Conservation (phyloP, 2,797 vertebrate genomes). For the Gobionotothen gibberifrons region DNA sequence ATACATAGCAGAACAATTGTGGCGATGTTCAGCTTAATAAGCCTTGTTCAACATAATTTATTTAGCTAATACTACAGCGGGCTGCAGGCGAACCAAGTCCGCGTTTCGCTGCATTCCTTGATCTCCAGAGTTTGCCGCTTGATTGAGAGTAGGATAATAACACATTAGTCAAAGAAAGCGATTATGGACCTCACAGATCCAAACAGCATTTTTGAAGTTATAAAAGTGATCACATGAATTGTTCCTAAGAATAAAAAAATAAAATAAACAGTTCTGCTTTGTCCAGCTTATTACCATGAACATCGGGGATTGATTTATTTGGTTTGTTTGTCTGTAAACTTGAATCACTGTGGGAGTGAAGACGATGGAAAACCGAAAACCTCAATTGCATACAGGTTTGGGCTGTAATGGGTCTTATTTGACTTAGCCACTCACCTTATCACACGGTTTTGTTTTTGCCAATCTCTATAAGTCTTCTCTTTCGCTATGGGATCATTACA, state of each 20-base stretch:
- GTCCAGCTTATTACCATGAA: background rate
- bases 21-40: no score
- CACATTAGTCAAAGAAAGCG: conserved; percentile 8
- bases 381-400: conserved; percentile 12
- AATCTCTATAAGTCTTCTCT: background rate
- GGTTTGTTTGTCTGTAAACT: conserved; percentile 24
- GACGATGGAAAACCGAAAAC: background rate
- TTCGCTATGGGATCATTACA: conserved; percentile 1
- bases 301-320: background rate
- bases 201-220: conserved; percentile 12
- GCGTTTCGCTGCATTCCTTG: no score
- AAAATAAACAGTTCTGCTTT: background rate
- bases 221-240: background rate
- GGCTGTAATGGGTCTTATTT: conserved; percentile 17
- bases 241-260: conserved; percentile 9
- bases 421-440: conserved; percentile 7
- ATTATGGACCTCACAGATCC: conserved; percentile 7
- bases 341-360: conserved; percentile 10
- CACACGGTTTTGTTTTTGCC: background rate
- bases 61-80: no score
- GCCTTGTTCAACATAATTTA: no score
- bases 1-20: no score
- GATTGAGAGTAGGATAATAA: conserved; percentile 24
- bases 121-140: no score
- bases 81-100: no score